Base-by-base conservation (phyloP, 2,797 vertebrate genomes). In the Enteromius unitaeniatus region DNA sequence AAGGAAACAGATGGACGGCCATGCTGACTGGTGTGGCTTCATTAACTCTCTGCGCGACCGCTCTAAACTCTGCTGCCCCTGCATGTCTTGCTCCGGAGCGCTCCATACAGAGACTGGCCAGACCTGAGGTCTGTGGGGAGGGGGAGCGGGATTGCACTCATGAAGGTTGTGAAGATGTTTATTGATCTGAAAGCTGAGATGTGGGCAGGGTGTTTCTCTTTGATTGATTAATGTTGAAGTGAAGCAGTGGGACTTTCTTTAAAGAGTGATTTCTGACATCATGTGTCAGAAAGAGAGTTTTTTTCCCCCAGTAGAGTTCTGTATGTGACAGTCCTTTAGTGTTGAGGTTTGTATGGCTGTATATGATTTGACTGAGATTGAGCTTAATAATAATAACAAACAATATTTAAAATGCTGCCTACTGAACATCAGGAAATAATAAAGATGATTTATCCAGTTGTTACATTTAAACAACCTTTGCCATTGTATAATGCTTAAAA, bases 1-100 rank as follows among this genome's bases (percentile, higher is more conserved):
- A 95, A 92, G 90, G 92, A 94, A 96, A 93, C 95, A 96, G 95
- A 96, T 96, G 95, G 95, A 94, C 90, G 89, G 92, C 91, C 94
- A 95, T 94, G 94, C 93, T 93, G 94, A 94, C 93, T 93, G 93
- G 91, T 91, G 93, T 92, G 91, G 94, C 92, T 95, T 96, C 95
- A 95, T 95, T 95, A 95, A 95, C 93, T 94, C 92, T 89, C 92
- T 86, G 89, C 90, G 92, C 90, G 90, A 92, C 83, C 45, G 14
- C 75, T 90, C 85, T 86, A 82, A 73, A 86, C 86, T 87, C 78
- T 28, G n/a, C 75, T 42, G 65, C 70, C 81, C 83, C 73, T 78
- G 81, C 78, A 81, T 75, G 81, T 87, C 89, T 84, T 82, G 88
- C 90, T 86, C 84, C 86, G 88, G 89, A 88, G 86, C 85, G 82